A percentile compares a stretch with the other conserved stretches of the same genome.
These are phyloP conservation scores for Spizaetus ornatus DNA, from an alignment of 2,113 vertebrate species.

Conservation along the genomic window DNA sequence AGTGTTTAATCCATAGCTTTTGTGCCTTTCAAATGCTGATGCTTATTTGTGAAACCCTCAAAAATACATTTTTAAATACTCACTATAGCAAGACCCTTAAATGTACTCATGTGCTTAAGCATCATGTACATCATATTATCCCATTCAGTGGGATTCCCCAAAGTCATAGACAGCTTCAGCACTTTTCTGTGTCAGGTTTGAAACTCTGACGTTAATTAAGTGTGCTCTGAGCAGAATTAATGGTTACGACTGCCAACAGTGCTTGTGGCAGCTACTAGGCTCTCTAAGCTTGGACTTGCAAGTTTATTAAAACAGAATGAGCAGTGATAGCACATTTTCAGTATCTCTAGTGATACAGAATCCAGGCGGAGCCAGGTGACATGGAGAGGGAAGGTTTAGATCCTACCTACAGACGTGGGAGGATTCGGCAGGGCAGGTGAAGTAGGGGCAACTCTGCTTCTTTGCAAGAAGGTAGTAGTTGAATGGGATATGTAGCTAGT, in stretches of 20 bases:
- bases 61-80: not conserved
- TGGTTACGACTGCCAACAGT: not conserved
- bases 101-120: not conserved
- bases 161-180: not conserved
- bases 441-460: not conserved
- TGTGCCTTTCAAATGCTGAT: not conserved
- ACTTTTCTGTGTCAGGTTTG: not conserved
- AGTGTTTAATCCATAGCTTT: not conserved
- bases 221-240: not conserved
- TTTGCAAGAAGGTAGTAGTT: not conserved
- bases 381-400: not conserved
- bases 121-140: not conserved
- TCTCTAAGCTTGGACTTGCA: not conserved
- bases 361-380: not conserved
- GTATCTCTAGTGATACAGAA: not conserved
- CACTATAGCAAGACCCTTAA: not conserved
- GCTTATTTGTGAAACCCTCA: not conserved
- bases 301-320: not conserved
- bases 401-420: fast-evolving
- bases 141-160: not conserved
- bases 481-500: not conserved
- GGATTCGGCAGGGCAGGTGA: not conserved
- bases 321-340: not conserved
- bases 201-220: not conserved
- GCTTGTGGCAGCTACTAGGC: not conserved